A percentile compares a stretch with the other conserved stretches of the same genome.
phyloP scores from a whole-genome alignment of 2,113 vertebrate species.

The Struthidea cinerea region DNA sequence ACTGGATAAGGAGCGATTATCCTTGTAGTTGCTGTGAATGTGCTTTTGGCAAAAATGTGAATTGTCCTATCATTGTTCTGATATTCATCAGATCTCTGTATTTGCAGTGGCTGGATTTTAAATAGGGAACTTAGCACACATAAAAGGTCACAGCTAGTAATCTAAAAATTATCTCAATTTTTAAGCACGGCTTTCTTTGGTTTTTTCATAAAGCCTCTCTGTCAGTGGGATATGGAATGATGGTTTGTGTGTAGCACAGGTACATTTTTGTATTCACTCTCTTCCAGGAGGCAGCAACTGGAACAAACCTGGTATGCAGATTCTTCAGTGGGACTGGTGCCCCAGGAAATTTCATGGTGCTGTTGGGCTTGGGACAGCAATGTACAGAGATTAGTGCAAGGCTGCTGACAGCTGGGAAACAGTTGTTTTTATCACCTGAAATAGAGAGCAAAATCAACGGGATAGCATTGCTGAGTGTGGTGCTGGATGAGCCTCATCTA shows the following conservation, averaged over 20 bases:
- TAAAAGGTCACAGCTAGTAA: background rate
- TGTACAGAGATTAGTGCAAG: background rate
- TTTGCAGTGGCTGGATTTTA: background rate
- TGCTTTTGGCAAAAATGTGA: background rate
- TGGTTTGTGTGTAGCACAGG: background rate
- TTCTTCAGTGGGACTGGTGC: background rate
- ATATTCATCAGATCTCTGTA: background rate
- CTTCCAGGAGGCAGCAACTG: background rate
- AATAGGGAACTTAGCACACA: background rate
- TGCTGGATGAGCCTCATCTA: background rate
- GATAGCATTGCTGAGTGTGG: background rate
- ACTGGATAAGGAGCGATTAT: background rate
- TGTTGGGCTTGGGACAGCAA: background rate
- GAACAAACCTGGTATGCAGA: background rate
- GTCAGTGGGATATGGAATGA: background rate
- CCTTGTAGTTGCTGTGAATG: background rate
- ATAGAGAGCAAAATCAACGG: background rate
- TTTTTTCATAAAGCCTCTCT: background rate
- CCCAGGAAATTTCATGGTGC: rapidly evolving
- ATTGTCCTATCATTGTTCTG: background rate
- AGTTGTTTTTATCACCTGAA: background rate
- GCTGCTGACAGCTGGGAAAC: background rate
- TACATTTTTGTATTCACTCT: background rate
- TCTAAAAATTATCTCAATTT: background rate
- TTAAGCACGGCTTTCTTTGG: background rate